A percentile compares a stretch with the other conserved stretches of the same genome.
Conservation (phyloP, 1,140 invertebrate species). For the Drosophila eugracilis region DNA sequence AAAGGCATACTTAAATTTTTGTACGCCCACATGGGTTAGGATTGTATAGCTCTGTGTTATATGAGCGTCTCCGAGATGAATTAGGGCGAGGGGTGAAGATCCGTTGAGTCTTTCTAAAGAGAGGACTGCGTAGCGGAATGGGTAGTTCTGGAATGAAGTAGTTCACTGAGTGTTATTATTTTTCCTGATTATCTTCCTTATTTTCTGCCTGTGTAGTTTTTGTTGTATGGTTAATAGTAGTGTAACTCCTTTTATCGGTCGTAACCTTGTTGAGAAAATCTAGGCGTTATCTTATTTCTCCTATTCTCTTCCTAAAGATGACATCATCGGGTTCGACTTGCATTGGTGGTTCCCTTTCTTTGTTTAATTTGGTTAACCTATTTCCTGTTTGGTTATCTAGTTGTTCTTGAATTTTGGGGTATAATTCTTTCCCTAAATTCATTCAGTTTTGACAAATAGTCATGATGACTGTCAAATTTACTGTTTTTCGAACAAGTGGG, state of each 20-base stretch:
- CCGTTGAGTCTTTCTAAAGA: slow-evolving; percentile 5
- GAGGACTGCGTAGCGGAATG: slow-evolving; percentile 1
- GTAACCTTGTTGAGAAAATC: slow-evolving; percentile 5
- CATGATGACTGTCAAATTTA: background rate
- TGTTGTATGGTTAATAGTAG: background rate
- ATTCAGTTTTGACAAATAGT: background rate
- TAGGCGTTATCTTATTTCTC: slow-evolving; percentile 8
- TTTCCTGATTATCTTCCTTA: slow-evolving; percentile 2
- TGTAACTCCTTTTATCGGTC: background rate
- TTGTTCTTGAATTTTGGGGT: background rate
- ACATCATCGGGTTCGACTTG: slow-evolving; percentile 4
- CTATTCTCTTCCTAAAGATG: slow-evolving; percentile 4
- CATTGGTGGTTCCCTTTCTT: slow-evolving; percentile 3
- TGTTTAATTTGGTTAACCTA: background rate
- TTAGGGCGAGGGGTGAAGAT: background rate
- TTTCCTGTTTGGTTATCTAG: background rate
- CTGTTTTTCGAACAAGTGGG: background rate
- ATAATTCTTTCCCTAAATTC: background rate
- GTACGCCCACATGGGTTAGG: background rate
- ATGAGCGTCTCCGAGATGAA: slow-evolving; percentile 3
- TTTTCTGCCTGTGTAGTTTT: background rate
- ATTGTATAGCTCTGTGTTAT: background rate
- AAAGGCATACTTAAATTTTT: background rate
- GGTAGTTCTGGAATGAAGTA: slow-evolving; percentile 1
- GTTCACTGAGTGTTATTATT: slow-evolving; percentile 6